phyloP scores from a whole-genome alignment of 2,888 invertebrate species.

The Laspeyria flexula region DNA sequence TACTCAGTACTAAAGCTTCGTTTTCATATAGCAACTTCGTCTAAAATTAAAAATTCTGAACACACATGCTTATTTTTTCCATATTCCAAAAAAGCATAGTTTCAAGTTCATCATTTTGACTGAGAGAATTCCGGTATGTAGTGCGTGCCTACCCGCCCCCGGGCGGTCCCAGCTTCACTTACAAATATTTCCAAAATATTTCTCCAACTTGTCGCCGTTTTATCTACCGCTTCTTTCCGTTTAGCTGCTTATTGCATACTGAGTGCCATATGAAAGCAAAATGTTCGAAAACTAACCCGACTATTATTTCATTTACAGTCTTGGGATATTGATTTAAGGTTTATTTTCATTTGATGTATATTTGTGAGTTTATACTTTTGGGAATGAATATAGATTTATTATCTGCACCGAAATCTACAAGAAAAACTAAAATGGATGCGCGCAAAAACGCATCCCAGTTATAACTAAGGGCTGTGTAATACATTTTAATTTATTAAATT shows the following conservation, averaged over 20 bases:
- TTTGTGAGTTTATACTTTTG: slow-evolving; percentile 30
- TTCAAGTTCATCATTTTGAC: slow-evolving; percentile 51
- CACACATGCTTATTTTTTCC: slow-evolving; percentile 16
- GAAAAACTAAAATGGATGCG: slow-evolving; percentile 79
- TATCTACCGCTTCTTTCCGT: slow-evolving; percentile 84
- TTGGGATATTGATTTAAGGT: not conserved
- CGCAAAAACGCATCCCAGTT: slow-evolving; percentile 74
- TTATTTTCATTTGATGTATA: slow-evolving; percentile 12
- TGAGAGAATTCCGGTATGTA: slow-evolving; percentile 50
- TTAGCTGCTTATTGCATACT: slow-evolving; percentile 74
- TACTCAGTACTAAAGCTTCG: not conserved
- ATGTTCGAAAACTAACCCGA: not conserved
- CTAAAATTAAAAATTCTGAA: not conserved
- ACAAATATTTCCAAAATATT: slow-evolving; percentile 86
- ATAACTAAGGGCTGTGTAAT: slow-evolving; percentile 67
- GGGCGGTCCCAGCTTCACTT: slow-evolving; percentile 70
- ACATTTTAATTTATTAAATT: slow-evolving; percentile 58
- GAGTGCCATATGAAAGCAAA: slow-evolving; percentile 28
- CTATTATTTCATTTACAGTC: slow-evolving; percentile 17
- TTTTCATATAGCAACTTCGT: not conserved
- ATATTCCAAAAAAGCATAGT: slow-evolving; percentile 35
- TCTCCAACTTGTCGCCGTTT: slow-evolving; percentile 84
- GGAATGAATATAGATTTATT: slow-evolving; percentile 54
- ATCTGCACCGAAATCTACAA: slow-evolving; percentile 81
- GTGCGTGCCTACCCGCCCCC: slow-evolving; percentile 54